These are phyloP conservation scores for Sitophilus oryzae DNA, from an alignment of 1,140 invertebrate species.

Conservation along the genomic window DNA sequence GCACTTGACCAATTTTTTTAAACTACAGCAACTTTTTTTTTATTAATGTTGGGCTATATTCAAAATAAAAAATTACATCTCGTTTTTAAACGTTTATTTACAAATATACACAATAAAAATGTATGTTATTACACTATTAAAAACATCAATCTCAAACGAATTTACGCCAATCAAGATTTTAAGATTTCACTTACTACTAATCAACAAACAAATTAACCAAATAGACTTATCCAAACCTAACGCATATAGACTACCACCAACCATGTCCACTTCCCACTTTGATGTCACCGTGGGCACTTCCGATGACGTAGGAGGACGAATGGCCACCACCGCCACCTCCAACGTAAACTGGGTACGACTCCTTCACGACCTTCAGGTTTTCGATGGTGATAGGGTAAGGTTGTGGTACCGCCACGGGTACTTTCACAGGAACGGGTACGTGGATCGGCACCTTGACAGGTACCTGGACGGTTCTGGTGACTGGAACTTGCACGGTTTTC, in stretches of 20 bases:
- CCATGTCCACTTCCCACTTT: constrained; percentile 13
- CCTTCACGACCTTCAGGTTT: constrained; percentile 44
- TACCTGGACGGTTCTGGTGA: constrained; percentile 24
- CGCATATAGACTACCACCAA: constrained; percentile 9
- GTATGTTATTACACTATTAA: too few species aligned
- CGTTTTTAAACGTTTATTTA: too few species aligned
- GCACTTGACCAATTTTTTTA: too few species aligned
- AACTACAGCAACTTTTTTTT: too few species aligned
- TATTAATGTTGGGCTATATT: too few species aligned
- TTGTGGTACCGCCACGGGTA: constrained; percentile 35
- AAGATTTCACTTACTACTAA: too few species aligned
- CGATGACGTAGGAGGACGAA: constrained; percentile 41
- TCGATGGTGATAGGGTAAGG: constrained; percentile 41
- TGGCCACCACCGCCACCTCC: constrained; percentile 47
- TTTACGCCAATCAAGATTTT: too few species aligned
- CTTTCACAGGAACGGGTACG: constrained; percentile 24
- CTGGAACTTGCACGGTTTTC: constrained; percentile 17
- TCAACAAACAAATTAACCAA: too few species aligned
- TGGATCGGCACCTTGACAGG: constrained; percentile 29
- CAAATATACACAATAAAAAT: too few species aligned
- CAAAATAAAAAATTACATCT: too few species aligned
- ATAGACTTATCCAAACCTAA: too few species aligned
- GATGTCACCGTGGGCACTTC: constrained; percentile 10
- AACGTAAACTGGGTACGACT: constrained; percentile 35
- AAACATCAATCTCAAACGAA: too few species aligned